Evolutionary conservation across 1,140 invertebrate species (phyloP), one percentile per base, ranked within the genome.

Genomic region (Charaxes varanes): DNA sequence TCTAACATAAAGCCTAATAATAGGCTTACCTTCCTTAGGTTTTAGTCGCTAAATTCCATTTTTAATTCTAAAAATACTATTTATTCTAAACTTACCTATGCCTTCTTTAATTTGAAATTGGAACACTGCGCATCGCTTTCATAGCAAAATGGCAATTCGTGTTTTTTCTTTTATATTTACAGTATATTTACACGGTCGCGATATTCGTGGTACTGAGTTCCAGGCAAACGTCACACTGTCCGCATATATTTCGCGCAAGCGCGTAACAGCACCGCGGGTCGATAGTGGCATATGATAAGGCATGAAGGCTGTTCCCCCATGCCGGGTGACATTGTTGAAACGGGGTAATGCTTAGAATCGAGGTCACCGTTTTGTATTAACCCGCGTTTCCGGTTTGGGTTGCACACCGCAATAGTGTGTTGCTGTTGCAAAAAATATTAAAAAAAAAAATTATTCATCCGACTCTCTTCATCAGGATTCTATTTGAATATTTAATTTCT

Each of bases 281-380:
- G 44, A 47, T 47, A 47, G 32, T 22, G 37, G 34, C 35, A 27
- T 44, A 31, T 44, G 41, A 44, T 44, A 44, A 44, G 41, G 27
- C n/a, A 31, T 31, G 28, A 31, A 31, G 28, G 28, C 28, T 31
- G 28, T 18, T 61, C 73, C 71, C 65, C 58, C 68, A 76, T 76
- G 57, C 37, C 47, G 59, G 59, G 61, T 66, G 72, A 68, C 68
- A 73, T 76, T 78, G 76, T 68, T 37, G 41, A 62, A 71, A 73
- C 66, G 65, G 77, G 73, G 73, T 78, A 62, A 62, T 63, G 60
- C 51, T 53, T 54, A 54, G 42, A 67, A 77, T 65, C 65, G 72
- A 80, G 76, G 76, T 77, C 76, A 77, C 63, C 35, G 42, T 38
- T 71, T 80, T 56, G 52, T 61, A 69, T 73, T 59, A 52, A 53